Base-by-base conservation (phyloP, 2,113 vertebrate genomes). In the Sturnira hondurensis region DNA sequence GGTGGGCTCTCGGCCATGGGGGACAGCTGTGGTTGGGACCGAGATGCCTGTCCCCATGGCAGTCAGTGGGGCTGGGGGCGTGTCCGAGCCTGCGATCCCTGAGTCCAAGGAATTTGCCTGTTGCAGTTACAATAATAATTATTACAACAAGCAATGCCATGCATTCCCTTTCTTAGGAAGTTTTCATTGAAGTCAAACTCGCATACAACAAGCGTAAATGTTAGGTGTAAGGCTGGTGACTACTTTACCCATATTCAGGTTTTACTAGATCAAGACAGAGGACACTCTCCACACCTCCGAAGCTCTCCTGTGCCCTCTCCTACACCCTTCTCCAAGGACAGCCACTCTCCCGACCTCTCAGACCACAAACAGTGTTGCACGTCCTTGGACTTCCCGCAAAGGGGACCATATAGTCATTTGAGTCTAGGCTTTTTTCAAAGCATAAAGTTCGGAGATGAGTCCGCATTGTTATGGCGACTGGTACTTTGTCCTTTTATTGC, bases 391-490 rank as follows among this genome's bases (percentile, higher is more conserved):
- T 28, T 91, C 70, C 52, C 56, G 38, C 24, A 33, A 45, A 36
- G n/a, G 24, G 54, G 83, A 61, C 14, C 58, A 9, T 5, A 20
- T 16, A 4, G 11, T 2, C 33, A 45, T 63, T 36, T 24, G 31
- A 33, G 36, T 47, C 17, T 33, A 70, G 50, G 14, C 16, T 19
- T 15, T 61, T 36, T 41, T 68, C 20, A 63, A 81, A 92, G 54
- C 74, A 38, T 47, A 36, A 68, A 28, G 26, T 43, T 87, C 47
- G 50, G 38, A 54, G 41, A 61, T 31, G 9, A 36, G 43, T 43
- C 41, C 45, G 15, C 12, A 3, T 5, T 24, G 24, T 22, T 14
- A 36, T 10, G 4, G 15, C 1, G 31, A 10, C 15, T 0, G 0
- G 58, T 33, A 33, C 45, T 41, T 56, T 56, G 54, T 83, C 56